A percentile compares a stretch with the other conserved stretches of the same genome.
phyloP scores from a whole-genome alignment of 1,140 invertebrate species.

The Whitmania pigra region DNA sequence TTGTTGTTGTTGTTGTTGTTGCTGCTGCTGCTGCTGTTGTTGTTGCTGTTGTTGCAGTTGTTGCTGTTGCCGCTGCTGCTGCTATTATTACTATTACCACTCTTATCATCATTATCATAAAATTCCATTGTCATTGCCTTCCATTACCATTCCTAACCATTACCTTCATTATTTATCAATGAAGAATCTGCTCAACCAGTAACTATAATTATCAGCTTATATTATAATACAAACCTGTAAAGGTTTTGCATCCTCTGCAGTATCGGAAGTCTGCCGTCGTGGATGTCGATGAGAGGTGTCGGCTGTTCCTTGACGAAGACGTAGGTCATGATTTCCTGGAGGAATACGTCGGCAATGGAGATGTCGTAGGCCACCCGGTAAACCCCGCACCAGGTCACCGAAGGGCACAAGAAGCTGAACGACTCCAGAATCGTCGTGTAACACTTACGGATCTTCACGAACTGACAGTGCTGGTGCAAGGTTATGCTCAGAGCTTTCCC shows the following conservation, averaged over 20 bases:
- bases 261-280: not conserved
- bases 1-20: too few relatives aligned
- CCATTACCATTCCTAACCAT: too few relatives aligned
- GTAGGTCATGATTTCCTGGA: slow-evolving; percentile 9
- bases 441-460: not conserved
- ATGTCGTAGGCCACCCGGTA: not conserved
- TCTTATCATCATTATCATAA: too few relatives aligned
- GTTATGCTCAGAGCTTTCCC: slow-evolving; percentile 1
- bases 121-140: too few relatives aligned
- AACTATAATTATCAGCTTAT: too few relatives aligned
- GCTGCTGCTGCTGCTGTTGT: too few relatives aligned
- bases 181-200: too few relatives aligned
- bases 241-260: not conserved
- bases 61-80: too few relatives aligned
- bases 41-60: too few relatives aligned
- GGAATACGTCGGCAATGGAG: not conserved
- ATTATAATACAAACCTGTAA: not conserved
- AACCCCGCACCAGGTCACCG: not conserved
- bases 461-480: not conserved
- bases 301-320: too few relatives aligned
- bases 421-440: not conserved
- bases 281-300: not conserved
- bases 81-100: too few relatives aligned
- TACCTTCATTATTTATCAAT: too few relatives aligned
- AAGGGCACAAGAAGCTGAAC: not conserved